Conservation (phyloP, 1,140 invertebrate species). For the Drosophila pachea region DNA sequence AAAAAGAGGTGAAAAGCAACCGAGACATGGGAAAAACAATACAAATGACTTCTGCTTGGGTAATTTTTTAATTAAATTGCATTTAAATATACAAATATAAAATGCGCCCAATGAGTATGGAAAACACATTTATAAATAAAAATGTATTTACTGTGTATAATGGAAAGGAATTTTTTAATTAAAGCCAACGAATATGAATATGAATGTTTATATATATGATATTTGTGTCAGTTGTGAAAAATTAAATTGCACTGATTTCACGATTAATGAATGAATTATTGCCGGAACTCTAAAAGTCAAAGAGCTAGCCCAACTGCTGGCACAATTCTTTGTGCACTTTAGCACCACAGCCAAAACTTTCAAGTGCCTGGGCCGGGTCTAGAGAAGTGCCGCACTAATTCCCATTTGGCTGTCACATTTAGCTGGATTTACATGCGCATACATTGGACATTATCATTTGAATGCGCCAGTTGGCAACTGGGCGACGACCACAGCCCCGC, state of each 20-base stretch:
- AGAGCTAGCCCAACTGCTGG: not conserved
- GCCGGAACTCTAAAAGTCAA: constrained; percentile 39
- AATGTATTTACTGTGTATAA: constrained; percentile 1
- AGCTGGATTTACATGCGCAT: constrained; percentile 71
- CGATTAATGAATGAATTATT: constrained; percentile 45
- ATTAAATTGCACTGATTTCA: constrained; percentile 25
- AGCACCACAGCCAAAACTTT: constrained; percentile 34
- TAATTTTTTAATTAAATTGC: constrained; percentile 67
- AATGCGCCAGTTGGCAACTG: constrained; percentile 31
- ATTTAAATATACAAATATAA: constrained; percentile 55
- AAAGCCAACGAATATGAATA: constrained; percentile 26
- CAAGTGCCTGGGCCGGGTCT: constrained; percentile 45
- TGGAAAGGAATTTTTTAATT: constrained; percentile 49
- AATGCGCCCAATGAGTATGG: not conserved
- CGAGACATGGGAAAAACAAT: constrained; percentile 21
- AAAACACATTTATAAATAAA: constrained; percentile 14
- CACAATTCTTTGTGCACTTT: constrained; percentile 7
- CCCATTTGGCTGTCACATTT: constrained; percentile 71
- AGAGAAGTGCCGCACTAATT: constrained; percentile 59
- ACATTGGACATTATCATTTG: constrained; percentile 61
- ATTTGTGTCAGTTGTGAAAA: constrained; percentile 5
- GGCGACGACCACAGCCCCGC: constrained; percentile 34
- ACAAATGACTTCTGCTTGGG: constrained; percentile 52
- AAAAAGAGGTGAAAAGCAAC: constrained; percentile 38
- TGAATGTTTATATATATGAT: no score